A percentile compares a stretch with the other conserved stretches of the same genome.
phyloP scores from a whole-genome alignment of 2,113 vertebrate genomes.

The Accipiter cooperii region DNA sequence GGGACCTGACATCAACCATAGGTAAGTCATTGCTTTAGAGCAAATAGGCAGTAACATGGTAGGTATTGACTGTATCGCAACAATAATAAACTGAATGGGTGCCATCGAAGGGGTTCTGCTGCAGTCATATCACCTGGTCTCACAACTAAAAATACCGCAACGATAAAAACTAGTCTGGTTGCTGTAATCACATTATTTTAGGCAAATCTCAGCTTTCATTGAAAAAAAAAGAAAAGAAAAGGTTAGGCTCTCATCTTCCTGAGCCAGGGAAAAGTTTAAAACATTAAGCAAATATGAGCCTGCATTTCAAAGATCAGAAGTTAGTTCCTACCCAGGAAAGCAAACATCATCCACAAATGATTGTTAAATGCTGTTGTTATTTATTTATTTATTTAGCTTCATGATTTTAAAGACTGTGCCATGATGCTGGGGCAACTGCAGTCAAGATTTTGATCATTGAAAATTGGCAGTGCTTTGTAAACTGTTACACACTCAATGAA shows the following conservation, averaged over 20 bases:
- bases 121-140: background rate
- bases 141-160: background rate
- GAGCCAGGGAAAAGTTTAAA: constrained; percentile 33
- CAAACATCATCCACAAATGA: background rate
- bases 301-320: constrained; percentile 2
- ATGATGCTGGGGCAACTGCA: background rate
- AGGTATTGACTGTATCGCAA: background rate
- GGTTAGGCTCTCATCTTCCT: background rate
- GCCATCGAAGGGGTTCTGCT: background rate
- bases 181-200: background rate
- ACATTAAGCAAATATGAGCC: background rate
- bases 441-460: background rate
- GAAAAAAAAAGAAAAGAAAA: background rate
- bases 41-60: background rate
- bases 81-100: background rate
- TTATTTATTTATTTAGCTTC: background rate
- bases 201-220: background rate
- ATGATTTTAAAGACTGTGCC: background rate
- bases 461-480: background rate
- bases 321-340: background rate
- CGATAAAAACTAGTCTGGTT: background rate
- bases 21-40: background rate
- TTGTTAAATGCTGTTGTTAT: background rate
- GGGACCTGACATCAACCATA: background rate
- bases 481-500: background rate